Conservation (phyloP, 2,113 vertebrate species). For the Trichechus manatus region DNA sequence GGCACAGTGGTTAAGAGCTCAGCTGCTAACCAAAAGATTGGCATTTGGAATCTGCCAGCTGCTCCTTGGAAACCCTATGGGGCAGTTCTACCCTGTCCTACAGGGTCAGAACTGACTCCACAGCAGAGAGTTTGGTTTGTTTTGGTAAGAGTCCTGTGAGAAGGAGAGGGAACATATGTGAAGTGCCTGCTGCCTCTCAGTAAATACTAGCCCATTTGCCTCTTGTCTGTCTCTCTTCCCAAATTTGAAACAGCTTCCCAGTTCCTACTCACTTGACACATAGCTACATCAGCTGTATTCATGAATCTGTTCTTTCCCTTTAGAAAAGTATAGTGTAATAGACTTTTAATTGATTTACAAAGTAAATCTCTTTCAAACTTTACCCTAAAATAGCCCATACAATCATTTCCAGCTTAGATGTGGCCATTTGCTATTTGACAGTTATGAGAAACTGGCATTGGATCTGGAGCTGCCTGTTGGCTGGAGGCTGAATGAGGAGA, state of each 20-base stretch:
- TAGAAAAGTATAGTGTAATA: neutral
- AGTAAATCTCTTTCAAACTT: neutral
- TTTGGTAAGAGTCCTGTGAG: too few species aligned
- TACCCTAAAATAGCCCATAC: neutral
- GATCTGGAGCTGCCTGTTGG: neutral
- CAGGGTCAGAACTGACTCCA: too few species aligned
- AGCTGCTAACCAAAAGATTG: too few species aligned
- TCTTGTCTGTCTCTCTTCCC: neutral
- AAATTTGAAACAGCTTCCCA: neutral
- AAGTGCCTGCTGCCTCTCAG: neutral
- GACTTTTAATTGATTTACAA: neutral
- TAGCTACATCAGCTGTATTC: neutral
- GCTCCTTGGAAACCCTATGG: too few species aligned
- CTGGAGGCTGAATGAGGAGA: conserved; percentile 39
- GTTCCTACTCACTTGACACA: neutral
- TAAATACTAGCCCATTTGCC: neutral
- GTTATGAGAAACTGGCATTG: neutral
- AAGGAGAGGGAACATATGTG: fast-evolving
- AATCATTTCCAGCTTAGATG: neutral
- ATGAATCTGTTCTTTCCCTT: neutral
- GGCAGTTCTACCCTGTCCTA: too few species aligned
- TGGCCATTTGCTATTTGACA: conserved; percentile 32
- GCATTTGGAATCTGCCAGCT: too few species aligned
- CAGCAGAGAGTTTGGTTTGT: too few species aligned
- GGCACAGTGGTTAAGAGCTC: too few species aligned